Conservation (phyloP, 2,888 invertebrate species). For the Synanthedon vespiformis region DNA sequence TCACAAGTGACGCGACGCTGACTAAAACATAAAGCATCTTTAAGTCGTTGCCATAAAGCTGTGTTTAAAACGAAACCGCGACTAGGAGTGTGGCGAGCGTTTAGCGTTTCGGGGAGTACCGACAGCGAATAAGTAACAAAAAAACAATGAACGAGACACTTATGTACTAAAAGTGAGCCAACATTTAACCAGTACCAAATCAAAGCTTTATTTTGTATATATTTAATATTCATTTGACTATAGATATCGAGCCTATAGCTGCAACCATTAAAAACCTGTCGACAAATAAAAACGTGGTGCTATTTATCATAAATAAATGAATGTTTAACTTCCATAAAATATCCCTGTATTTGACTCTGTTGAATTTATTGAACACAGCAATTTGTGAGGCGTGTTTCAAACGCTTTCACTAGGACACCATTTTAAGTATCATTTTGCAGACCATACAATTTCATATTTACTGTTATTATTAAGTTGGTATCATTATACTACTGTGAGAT, state of each 20-base stretch:
- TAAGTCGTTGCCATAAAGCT: no score
- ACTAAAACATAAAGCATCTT: no score
- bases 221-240: background rate
- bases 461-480: no score
- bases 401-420: constrained; percentile 18
- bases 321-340: constrained; percentile 54
- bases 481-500: no score
- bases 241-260: background rate
- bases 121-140: constrained; percentile 28
- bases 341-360: constrained; percentile 70
- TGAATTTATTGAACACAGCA: constrained; percentile 61
- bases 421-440: background rate
- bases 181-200: constrained; percentile 62
- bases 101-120: constrained; percentile 33
- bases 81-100: no score
- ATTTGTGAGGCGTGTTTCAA: constrained; percentile 38
- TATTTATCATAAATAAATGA: constrained; percentile 9
- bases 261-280: background rate
- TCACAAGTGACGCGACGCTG: no score
- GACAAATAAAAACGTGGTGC: background rate
- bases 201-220: constrained; percentile 65
- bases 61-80: no score
- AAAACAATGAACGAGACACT: constrained; percentile 21
- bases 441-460: no score
- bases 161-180: constrained; percentile 46